A percentile compares a stretch with the other conserved stretches of the same genome.
These are phyloP conservation scores for Rhinichthys osculus DNA, from an alignment of 2,797 vertebrate species.

Conservation along the genomic window DNA sequence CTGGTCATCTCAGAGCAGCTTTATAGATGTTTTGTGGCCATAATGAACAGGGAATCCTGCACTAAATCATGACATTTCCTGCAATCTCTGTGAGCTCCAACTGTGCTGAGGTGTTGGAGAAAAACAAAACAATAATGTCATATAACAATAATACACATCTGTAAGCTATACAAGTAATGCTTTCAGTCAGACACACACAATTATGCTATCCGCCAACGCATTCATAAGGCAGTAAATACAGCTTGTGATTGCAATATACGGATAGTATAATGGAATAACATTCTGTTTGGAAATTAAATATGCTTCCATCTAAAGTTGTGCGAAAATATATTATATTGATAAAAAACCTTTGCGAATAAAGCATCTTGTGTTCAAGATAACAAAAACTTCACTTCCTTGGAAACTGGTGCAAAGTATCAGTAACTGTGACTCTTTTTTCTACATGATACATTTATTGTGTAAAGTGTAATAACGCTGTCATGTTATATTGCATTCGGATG, in stretches of 20 bases:
- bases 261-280: not conserved
- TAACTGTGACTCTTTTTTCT: not conserved
- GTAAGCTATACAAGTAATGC: too few relatives aligned
- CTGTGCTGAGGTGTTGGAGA: not conserved
- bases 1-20: not conserved
- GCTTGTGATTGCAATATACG: not conserved
- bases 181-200: not conserved
- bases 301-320: too few relatives aligned
- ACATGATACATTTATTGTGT: not conserved
- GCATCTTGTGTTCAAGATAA: not conserved
- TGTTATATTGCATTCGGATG: too few relatives aligned
- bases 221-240: not conserved
- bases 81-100: not conserved
- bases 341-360: not conserved
- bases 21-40: not conserved
- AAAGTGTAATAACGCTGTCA: not conserved
- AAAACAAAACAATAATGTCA: not conserved
- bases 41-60: not conserved
- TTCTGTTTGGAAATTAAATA: not conserved
- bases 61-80: not conserved
- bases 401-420: not conserved
- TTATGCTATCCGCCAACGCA: rapidly evolving
- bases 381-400: not conserved
- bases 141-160: not conserved
- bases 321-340: too few relatives aligned